Evolutionary conservation across 92 coral and sea anemone species (phyloP).

Genomic region (Desmophyllum pertusum): DNA sequence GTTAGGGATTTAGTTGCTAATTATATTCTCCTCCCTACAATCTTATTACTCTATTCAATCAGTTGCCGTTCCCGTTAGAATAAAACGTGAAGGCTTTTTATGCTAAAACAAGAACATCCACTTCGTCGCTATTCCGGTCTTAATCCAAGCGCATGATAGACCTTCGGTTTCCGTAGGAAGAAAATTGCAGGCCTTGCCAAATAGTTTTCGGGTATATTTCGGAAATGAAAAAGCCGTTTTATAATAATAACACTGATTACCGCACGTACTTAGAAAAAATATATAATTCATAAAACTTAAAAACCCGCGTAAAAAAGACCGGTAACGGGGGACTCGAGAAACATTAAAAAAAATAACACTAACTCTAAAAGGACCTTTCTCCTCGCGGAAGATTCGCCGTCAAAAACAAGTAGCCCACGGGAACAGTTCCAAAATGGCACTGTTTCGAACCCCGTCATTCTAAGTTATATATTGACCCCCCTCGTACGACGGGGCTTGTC

Average conservation of each 20-base stretch:
- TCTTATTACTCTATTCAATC: background rate
- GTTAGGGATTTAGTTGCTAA: background rate
- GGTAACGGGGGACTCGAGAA: background rate
- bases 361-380: background rate
- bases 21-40: background rate
- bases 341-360: background rate
- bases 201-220: background rate
- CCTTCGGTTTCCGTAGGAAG: background rate
- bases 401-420: background rate
- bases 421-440: background rate
- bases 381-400: background rate
- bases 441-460: background rate
- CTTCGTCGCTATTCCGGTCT: background rate
- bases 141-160: background rate
- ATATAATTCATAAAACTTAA: background rate
- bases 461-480: background rate
- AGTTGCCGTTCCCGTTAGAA: background rate
- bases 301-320: background rate
- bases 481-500: background rate
- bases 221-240: background rate
- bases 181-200: background rate
- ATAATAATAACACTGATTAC: background rate
- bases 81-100: background rate
- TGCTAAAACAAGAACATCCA: background rate
- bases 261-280: background rate